Conservation (phyloP, 2,888 invertebrate genomes). For the Agonopterix subpropinquella region DNA sequence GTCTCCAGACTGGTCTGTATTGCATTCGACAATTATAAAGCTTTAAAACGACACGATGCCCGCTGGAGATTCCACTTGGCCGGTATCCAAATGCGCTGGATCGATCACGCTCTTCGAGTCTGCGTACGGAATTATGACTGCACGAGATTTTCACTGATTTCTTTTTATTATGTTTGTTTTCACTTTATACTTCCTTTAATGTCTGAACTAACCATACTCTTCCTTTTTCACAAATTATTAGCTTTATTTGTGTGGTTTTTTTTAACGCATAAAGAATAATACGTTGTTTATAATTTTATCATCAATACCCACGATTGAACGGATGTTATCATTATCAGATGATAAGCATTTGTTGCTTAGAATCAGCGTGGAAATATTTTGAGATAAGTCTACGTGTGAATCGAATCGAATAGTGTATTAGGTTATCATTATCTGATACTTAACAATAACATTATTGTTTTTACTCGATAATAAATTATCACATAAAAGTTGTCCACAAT, state of each 20-base stretch:
- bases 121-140: slow-evolving; percentile 48
- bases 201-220: no score
- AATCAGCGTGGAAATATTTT: slow-evolving; percentile 4
- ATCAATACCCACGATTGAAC: not conserved
- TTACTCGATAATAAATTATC: no score
- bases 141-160: slow-evolving; percentile 28
- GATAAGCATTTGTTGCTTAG: not conserved
- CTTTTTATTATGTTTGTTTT: slow-evolving; percentile 3
- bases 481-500: no score
- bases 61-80: slow-evolving; percentile 61
- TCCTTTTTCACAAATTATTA: no score
- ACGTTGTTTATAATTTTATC: not conserved
- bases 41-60: slow-evolving; percentile 18
- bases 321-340: slow-evolving; percentile 4
- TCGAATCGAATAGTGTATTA: no score
- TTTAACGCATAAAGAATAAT: slow-evolving; percentile 1
- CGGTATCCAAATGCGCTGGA: slow-evolving; percentile 59
- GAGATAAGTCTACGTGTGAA: not conserved
- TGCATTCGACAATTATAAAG: slow-evolving; percentile 6
- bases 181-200: no score
- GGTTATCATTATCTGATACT: no score
- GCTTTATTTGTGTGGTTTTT: not conserved
- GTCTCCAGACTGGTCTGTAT: slow-evolving; percentile 76
- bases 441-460: no score
- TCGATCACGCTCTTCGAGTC: slow-evolving; percentile 57